Base-by-base conservation (phyloP, 2,113 vertebrate species). In the Scolopax mira region DNA sequence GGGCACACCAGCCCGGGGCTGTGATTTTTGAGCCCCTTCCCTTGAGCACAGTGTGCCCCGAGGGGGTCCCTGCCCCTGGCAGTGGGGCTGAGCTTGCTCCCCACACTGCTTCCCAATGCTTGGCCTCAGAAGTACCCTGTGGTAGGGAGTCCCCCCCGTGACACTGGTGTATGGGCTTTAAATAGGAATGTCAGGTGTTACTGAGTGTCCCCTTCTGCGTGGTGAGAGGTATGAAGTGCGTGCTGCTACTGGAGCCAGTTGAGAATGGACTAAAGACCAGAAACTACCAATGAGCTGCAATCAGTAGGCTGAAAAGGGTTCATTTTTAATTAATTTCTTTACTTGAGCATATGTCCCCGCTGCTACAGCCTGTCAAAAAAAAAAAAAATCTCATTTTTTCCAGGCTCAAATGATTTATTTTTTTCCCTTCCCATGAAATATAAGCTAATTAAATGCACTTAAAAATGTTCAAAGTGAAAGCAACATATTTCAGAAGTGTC, bases 161-260 rank as follows among this genome's bases (percentile, higher is more conserved):
- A 18, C 0, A 1, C 37, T 4, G 33, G 15, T 9, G 18, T 1
- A 2, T 8, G 3, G 0, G 23, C 49, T 57, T 18, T 5, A 18
- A 48, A 12, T 0, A 19, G 14, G 44, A 48, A 4, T 8, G 57
- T 33, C 8, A 23, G 10, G 66, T 10, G 49, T 14, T 23, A 6
- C 31, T 1, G 1, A 41, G 11, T 3, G 1, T 44, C 58, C 27
- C 66, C 69, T 27, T 11, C 21, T 13, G 78, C 18, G 61, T 14
- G 4, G 44, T 0, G 2, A 58, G 18, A 69, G 71, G 19, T 9
- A 14, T 7, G 41, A 13, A 14, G 27, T 8, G 12, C 28, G 35
- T 6, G 1, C n/a, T n/a, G 57, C 74, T 22, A 0, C 35, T 1
- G 3, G 57, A 67, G 57, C 30, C 13, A 3, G 24, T 1, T 27